Conservation (phyloP, 2,888 invertebrate genomes). For the Reticulitermes lucifugus region DNA sequence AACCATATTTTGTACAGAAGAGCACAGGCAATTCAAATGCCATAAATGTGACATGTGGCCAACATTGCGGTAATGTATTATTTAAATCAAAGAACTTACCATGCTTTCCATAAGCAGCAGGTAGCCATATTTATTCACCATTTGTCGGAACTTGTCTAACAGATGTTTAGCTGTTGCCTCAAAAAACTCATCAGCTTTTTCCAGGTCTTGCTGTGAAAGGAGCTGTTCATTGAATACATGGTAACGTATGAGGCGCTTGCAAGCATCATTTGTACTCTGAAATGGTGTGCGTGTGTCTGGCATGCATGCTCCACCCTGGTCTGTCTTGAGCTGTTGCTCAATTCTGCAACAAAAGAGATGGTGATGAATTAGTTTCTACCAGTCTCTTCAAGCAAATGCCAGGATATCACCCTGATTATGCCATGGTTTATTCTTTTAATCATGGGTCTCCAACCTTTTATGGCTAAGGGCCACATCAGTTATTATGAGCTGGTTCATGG, state of each 20-base stretch:
- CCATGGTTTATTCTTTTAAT: too few relatives aligned
- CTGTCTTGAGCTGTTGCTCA: constrained; percentile 79
- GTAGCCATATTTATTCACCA: constrained; percentile 80
- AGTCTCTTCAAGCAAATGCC: too few relatives aligned
- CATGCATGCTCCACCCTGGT: constrained; percentile 79
- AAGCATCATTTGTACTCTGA: constrained; percentile 77
- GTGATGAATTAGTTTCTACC: too few relatives aligned
- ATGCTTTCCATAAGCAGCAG: constrained; percentile 82
- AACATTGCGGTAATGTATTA: too few relatives aligned
- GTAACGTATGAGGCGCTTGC: constrained; percentile 79
- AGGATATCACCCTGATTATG: too few relatives aligned
- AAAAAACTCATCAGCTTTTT: constrained; percentile 77
- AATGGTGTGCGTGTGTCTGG: constrained; percentile 82
- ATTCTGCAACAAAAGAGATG: constrained; percentile 67
- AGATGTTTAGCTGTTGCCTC: constrained; percentile 73
- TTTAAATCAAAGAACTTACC: constrained; percentile 66
- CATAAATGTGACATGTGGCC: too few relatives aligned
- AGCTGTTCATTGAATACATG: constrained; percentile 79
- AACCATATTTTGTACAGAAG: too few relatives aligned
- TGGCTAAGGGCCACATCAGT: too few relatives aligned
- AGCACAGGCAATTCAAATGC: too few relatives aligned
- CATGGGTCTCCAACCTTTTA: too few relatives aligned
- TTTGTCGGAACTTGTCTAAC: constrained; percentile 75
- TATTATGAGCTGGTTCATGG: too few relatives aligned
- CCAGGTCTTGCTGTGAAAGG: constrained; percentile 71